Conservation (phyloP, 2,113 vertebrate species). For the Nyctereutes procyonoides region DNA sequence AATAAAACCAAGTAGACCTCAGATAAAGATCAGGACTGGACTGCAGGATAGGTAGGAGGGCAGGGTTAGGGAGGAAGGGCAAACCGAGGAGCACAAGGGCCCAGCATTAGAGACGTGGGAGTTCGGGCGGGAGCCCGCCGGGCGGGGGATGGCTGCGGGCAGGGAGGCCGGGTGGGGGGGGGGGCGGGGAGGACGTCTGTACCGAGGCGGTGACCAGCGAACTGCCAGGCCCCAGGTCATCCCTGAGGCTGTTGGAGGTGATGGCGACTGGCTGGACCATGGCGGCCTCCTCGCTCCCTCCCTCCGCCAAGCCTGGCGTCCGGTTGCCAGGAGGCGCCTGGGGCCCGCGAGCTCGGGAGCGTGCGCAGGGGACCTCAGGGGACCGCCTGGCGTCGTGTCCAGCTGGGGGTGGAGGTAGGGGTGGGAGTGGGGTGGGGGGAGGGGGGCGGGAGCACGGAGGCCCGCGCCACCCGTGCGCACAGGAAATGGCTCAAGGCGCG, state of each 20-base stretch:
- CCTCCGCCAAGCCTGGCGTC: background rate
- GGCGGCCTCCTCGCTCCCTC: background rate
- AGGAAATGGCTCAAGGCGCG: background rate
- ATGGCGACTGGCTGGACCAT: background rate
- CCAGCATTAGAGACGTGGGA: too few species aligned
- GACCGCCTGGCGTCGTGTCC: too few species aligned
- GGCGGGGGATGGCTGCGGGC: fast-evolving
- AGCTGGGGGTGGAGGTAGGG: too few species aligned
- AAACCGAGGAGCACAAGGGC: background rate
- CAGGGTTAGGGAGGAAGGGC: background rate
- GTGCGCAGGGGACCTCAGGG: background rate
- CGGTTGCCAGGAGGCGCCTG: constrained; percentile 50
- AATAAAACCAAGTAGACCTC: background rate
- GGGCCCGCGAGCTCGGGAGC: fast-evolving
- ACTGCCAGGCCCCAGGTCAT: background rate
- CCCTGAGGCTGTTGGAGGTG: background rate
- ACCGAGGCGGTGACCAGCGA: background rate
- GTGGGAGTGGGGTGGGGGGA: background rate
- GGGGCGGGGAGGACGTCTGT: background rate
- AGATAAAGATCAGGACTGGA: background rate
- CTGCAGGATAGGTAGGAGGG: background rate
- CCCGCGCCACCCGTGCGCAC: fast-evolving
- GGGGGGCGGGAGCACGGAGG: background rate
- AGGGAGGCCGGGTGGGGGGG: background rate
- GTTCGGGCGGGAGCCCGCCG: background rate